These are phyloP conservation scores for Cistogaster globosa DNA, from an alignment of 2,888 invertebrate species.

Conservation along the genomic window DNA sequence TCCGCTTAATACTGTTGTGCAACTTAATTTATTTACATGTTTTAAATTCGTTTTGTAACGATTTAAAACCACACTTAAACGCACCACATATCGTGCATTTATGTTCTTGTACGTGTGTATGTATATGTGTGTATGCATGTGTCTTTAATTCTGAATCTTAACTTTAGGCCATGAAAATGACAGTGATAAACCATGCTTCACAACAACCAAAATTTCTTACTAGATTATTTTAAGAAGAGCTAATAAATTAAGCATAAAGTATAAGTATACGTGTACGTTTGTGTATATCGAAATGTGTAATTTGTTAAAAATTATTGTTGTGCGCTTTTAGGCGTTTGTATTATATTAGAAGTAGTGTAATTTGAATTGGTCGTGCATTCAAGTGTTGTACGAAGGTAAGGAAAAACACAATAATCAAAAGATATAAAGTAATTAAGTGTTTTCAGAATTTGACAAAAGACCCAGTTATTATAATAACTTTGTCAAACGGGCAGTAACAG, in stretches of 20 bases:
- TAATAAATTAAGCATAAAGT: constrained; percentile 35
- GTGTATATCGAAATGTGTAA: background rate
- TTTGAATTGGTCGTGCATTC: background rate
- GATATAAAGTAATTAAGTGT: constrained; percentile 43
- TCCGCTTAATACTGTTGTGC: constrained; percentile 27
- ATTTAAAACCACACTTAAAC: constrained; percentile 1
- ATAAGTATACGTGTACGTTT: background rate
- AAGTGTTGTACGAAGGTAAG: constrained; percentile 2
- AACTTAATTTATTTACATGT: constrained; percentile 44
- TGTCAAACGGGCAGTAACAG: constrained; percentile 42
- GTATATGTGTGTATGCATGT: background rate
- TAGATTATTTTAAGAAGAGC: constrained; percentile 48
- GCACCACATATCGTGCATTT: background rate
- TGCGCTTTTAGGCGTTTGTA: constrained; percentile 19
- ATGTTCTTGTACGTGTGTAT: background rate
- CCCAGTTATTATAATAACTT: constrained; percentile 41
- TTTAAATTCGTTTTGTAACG: constrained; percentile 17
- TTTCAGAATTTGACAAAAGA: constrained; percentile 49
- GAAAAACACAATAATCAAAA: constrained; percentile 15
- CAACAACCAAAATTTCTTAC: constrained; percentile 34
- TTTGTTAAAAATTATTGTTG: constrained; percentile 20
- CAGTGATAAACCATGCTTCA: constrained; percentile 52
- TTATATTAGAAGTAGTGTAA: background rate
- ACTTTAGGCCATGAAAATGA: constrained; percentile 57
- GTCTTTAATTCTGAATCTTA: constrained; percentile 54